Evolutionary conservation across 2,888 invertebrate genomes (phyloP), one percentile per base, ranked within the genome.

Genomic region (Digitonthophagus gazella): DNA sequence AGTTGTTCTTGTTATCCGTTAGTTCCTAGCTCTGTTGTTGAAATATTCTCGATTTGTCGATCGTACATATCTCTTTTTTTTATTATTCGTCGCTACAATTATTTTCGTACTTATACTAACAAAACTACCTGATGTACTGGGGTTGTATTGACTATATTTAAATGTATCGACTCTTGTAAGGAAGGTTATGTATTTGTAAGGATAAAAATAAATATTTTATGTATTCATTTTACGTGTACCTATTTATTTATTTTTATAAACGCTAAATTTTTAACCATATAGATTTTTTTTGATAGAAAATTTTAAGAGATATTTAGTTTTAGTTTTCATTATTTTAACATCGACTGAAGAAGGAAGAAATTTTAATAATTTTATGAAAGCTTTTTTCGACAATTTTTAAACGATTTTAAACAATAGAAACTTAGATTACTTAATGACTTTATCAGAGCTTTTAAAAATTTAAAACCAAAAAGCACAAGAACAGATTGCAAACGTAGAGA

Each of bases 131-230:
- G 20, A 18, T 18, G 1, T 16, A 19, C n/a, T 4, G 18, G 61
- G 20, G 18, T 61, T 61, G 19, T 61, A 18, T n/a, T 61, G 18
- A 57, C 57, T 57, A 61, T 20, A 61, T 20, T 11, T 20, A n/a
- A 19, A 8, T 18, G 18, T 61, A 61, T 61, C 19, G 15, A 61
- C 61, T n/a, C 61, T 16, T 19, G 18, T 15, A 19, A 61, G 61
- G 18, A 15, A 18, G 61, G 61, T 61, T 61, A 61, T 18, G 61
- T 61, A 61, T 18, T 61, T 61, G 61, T 61, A 61, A 61, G 18
- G n/a, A 18, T 61, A n/a, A 61, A 61, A 61, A 8, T 61, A 61
- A 61, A 61, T 61, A 61, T 61, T 61, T 61, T 61, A 61, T 61
- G 19, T 61, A 61, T 61, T 61, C 18, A 61, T n/a, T 61, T 61